Evolutionary conservation across 1,140 invertebrate genomes (phyloP).

Genomic region (Contarinia nasturtii): DNA sequence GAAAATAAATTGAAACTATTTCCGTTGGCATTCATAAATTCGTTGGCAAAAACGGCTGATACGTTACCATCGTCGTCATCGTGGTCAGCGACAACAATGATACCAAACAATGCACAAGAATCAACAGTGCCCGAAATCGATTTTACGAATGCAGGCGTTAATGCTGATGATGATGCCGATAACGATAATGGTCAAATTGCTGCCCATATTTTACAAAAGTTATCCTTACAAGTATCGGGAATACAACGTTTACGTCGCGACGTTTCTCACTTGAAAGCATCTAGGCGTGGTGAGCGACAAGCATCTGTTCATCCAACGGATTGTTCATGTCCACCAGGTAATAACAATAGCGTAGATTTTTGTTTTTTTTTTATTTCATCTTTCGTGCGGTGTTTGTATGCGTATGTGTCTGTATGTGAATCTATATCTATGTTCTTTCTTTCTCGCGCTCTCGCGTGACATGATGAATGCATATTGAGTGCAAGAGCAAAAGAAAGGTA

Average conservation of each 20-base stretch:
- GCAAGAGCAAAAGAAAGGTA: too few species aligned
- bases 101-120: constrained; percentile 8
- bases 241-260: constrained; percentile 20
- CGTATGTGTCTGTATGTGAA: too few species aligned
- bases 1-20: constrained; percentile 10
- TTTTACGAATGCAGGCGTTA: background rate
- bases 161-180: constrained; percentile 2
- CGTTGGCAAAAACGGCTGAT: background rate
- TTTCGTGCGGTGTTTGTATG: too few species aligned
- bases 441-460: too few species aligned
- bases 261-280: constrained; percentile 19
- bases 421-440: too few species aligned
- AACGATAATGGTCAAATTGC: constrained; percentile 3
- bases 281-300: constrained; percentile 17
- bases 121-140: constrained; percentile 4
- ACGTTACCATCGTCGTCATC: background rate
- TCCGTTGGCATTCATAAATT: background rate
- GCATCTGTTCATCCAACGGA: constrained; percentile 11
- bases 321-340: constrained; percentile 16
- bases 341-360: too few species aligned
- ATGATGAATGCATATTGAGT: too few species aligned
- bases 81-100: background rate
- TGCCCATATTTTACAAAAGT: constrained; percentile 4
- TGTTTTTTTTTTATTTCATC: too few species aligned
- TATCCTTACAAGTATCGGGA: constrained; percentile 11